These are phyloP conservation scores for Melanocharis versteri DNA, from an alignment of 2,113 vertebrate species.

Conservation along the genomic window DNA sequence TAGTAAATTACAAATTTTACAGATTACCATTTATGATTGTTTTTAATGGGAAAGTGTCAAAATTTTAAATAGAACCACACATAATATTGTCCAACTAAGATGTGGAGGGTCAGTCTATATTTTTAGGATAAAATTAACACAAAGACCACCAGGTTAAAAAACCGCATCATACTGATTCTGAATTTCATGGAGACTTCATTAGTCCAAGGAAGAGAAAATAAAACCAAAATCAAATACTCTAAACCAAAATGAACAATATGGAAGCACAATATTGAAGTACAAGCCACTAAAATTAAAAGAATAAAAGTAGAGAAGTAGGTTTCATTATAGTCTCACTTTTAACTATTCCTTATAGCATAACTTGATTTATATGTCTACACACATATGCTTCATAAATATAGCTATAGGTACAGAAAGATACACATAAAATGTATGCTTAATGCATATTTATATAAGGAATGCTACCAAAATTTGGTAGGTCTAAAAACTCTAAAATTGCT, in stretches of 20 bases:
- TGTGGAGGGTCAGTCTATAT: neutral
- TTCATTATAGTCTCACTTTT: neutral
- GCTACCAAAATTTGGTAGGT: neutral
- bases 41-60: neutral
- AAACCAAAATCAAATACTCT: neutral
- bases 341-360: neutral
- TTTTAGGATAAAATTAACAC: neutral
- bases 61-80: neutral
- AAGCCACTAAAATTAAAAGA: neutral
- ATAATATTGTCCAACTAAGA: neutral
- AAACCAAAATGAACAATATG: neutral
- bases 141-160: neutral
- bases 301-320: neutral
- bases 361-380: neutral
- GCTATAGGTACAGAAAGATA: neutral
- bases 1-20: neutral
- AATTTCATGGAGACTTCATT: neutral
- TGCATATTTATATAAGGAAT: neutral
- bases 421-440: neutral
- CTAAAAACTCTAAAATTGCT: neutral
- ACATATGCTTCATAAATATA: neutral
- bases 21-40: neutral
- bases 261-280: neutral
- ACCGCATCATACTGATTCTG: neutral
- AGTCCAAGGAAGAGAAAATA: neutral